phyloP scores from a whole-genome alignment of 2,888 invertebrate species.

The Tenthredo distinguenda region DNA sequence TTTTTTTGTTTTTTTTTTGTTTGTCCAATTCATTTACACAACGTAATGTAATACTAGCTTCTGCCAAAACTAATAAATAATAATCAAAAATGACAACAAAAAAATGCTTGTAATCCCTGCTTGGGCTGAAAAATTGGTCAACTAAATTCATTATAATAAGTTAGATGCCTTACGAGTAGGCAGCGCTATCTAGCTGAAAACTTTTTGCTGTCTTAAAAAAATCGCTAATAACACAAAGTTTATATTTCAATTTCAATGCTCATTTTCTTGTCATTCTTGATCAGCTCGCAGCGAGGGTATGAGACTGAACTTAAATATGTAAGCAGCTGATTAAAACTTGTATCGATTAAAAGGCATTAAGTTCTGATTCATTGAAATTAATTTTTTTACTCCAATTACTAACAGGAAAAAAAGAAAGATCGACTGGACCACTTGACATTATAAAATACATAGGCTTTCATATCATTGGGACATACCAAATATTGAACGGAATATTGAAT shows the following conservation, averaged over 20 bases:
- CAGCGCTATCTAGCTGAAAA: not conserved
- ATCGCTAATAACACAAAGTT: not conserved
- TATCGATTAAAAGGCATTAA: not conserved
- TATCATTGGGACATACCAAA: not conserved
- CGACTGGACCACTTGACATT: slow-evolving; percentile 29
- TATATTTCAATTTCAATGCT: not conserved
- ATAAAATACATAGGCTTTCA: slow-evolving; percentile 25
- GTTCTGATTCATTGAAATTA: not conserved
- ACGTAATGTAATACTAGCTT: slow-evolving; percentile 8
- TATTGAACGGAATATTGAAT: slow-evolving; percentile 23
- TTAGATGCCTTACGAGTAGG: not conserved
- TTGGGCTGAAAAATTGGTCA: not conserved
- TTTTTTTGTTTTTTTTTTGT: slow-evolving; percentile 1
- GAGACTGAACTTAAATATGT: slow-evolving; percentile 29
- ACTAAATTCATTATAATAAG: not conserved
- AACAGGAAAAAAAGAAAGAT: not conserved
- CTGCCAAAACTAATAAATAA: not conserved
- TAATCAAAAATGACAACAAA: not conserved
- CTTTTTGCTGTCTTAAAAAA: not conserved
- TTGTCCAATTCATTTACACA: slow-evolving; percentile 34
- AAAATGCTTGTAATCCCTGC: not conserved
- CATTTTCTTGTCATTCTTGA: not conserved
- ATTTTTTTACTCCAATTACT: not conserved
- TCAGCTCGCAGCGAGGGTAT: not conserved
- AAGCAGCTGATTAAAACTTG: not conserved